A percentile compares a stretch with the other conserved stretches of the same genome.
Evolutionary conservation across 2,113 vertebrate species (phyloP).

Genomic region (Cinclus cinclus): DNA sequence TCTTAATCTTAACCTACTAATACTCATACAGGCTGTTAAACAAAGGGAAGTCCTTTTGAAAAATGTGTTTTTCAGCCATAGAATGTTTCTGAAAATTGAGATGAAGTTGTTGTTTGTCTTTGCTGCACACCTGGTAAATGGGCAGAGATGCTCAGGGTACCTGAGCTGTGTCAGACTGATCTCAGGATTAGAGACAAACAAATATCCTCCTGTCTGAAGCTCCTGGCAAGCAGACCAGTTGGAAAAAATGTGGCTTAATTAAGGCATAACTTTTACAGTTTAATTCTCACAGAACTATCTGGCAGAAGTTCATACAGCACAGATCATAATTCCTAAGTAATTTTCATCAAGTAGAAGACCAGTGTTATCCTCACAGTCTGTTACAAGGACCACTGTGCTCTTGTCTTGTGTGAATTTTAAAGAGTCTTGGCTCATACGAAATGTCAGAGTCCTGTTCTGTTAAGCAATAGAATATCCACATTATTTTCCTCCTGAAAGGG

Average conservation of each 20-base stretch:
- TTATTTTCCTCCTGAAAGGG: not conserved
- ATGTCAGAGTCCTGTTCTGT: not conserved
- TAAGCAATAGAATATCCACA: not conserved
- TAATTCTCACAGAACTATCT: not conserved
- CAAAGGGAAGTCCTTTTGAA: not conserved
- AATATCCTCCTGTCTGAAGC: not conserved
- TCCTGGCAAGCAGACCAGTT: not conserved
- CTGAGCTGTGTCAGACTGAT: not conserved
- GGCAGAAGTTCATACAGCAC: not conserved
- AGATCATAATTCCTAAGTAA: not conserved
- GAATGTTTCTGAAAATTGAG: not conserved
- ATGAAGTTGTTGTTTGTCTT: not conserved
- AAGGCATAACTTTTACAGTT: not conserved
- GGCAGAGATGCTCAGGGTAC: not conserved
- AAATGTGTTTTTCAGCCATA: not conserved
- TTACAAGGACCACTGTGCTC: not conserved
- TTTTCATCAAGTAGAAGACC: not conserved
- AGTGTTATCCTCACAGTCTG: not conserved
- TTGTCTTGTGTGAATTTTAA: not conserved
- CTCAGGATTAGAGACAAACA: not conserved
- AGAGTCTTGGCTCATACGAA: not conserved
- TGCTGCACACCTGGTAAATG: not conserved
- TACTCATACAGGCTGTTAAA: not conserved
- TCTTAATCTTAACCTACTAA: slow-evolving; percentile 28
- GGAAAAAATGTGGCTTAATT: not conserved